Conservation (phyloP, 1,140 invertebrate genomes). For the Cyclina sinensis region DNA sequence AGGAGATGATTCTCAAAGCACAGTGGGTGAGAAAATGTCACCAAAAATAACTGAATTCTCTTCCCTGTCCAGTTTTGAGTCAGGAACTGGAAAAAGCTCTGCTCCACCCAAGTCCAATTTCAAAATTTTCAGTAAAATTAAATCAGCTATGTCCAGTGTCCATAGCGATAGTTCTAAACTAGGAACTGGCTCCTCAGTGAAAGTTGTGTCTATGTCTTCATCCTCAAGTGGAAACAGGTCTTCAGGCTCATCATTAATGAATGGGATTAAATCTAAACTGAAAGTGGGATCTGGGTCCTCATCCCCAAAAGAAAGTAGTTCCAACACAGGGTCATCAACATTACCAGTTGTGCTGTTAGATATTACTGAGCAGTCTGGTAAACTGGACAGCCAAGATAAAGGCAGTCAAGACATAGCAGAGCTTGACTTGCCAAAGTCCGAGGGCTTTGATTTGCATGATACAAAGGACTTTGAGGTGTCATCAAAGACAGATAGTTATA, state of each 20-base stretch:
- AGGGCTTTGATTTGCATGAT: constrained; percentile 51
- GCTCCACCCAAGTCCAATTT: constrained; percentile 18
- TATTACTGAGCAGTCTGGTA: constrained; percentile 7
- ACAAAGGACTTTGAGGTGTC: constrained; percentile 31
- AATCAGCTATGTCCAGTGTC: constrained; percentile 37
- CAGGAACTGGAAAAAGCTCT: background rate
- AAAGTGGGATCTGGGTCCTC: background rate
- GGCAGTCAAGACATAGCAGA: background rate
- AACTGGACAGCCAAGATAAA: background rate
- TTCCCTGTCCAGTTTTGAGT: constrained; percentile 18
- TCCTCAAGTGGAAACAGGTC: constrained; percentile 30
- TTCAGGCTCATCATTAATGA: constrained; percentile 18
- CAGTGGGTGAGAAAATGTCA: background rate
- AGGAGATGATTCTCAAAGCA: constrained; percentile 5
- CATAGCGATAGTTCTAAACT: background rate
- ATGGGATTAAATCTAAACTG: constrained; percentile 20
- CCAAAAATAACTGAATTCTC: constrained; percentile 49
- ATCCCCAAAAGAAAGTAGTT: constrained; percentile 54
- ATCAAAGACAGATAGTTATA: constrained; percentile 29
- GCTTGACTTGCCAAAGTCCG: constrained; percentile 12
- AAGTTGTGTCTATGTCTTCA: constrained; percentile 25
- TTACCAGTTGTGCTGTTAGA: constrained; percentile 42
- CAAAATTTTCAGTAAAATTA: constrained; percentile 53
- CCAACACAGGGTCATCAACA: constrained; percentile 1
- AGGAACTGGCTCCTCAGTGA: background rate